Evolutionary conservation across 2,888 invertebrate species (phyloP).

Genomic region (Drosophila percnosoma): DNA sequence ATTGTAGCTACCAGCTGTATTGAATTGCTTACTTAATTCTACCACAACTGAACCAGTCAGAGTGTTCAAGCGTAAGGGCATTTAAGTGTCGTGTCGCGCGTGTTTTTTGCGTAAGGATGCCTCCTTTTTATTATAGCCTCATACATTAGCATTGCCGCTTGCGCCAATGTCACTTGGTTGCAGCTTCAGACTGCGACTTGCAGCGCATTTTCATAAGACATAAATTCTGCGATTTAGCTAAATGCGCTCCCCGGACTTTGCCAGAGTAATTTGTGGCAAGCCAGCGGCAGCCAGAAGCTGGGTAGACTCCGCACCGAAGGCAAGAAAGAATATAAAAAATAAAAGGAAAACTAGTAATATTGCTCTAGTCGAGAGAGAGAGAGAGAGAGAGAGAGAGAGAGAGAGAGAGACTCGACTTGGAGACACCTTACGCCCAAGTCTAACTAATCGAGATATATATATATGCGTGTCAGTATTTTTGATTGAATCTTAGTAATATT

Average conservation of each 20-base stretch:
- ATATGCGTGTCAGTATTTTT: neutral
- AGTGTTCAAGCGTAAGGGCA: constrained; percentile 24
- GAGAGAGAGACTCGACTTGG: neutral
- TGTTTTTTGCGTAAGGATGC: neutral
- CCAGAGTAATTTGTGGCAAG: constrained; percentile 73
- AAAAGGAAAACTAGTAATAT: neutral
- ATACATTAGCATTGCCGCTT: constrained; percentile 58
- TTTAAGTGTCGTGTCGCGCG: constrained; percentile 5
- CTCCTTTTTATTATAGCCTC: constrained; percentile 37
- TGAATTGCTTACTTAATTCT: neutral
- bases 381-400: neutral
- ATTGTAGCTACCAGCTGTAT: neutral
- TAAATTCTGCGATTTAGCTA: constrained; percentile 79
- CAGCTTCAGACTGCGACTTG: constrained; percentile 8
- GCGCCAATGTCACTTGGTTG: constrained; percentile 65
- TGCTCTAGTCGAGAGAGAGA: neutral
- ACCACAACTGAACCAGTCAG: neutral
- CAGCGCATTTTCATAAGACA: constrained; percentile 77
- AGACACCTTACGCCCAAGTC: neutral
- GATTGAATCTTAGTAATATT: neutral
- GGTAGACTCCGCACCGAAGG: constrained; percentile 3
- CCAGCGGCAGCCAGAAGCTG: constrained; percentile 36
- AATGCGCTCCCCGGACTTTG: constrained; percentile 75
- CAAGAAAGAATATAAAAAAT: constrained; percentile 19
- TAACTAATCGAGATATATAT: neutral